Percentiles rank a stretch among this genome's conserved stretches.
Conservation (phyloP, 30 jellyfish, hydroid and myxozoan genomes). For the Aurelia aurita complex sp. Pacific region DNA sequence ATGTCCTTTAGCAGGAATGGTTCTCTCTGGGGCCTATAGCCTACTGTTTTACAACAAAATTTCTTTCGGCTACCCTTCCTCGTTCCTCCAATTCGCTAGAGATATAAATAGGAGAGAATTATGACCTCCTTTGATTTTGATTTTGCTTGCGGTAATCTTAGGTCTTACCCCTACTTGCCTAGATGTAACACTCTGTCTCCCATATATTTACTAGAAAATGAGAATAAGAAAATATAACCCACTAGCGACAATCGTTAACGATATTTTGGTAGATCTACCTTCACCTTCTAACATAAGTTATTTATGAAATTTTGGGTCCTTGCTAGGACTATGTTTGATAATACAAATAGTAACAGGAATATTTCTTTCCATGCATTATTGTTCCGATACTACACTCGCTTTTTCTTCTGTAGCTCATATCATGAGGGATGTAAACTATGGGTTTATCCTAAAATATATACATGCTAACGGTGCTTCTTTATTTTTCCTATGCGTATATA, state of each 20-base stretch:
- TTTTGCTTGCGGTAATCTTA: constrained; percentile 3
- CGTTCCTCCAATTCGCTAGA: not conserved
- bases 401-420: constrained; percentile 50
- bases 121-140: not conserved
- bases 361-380: constrained; percentile 64
- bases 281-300: constrained; percentile 27
- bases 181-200: not conserved
- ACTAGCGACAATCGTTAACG: constrained; percentile 22
- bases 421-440: constrained; percentile 53
- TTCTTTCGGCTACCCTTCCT: constrained; percentile 42
- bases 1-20: constrained; percentile 14
- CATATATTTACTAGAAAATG: constrained; percentile 7
- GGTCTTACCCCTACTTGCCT: constrained; percentile 31
- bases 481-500: constrained; percentile 40
- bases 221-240: constrained; percentile 63
- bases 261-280: constrained; percentile 46
- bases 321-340: constrained; percentile 18
- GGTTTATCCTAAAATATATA: constrained; percentile 17
- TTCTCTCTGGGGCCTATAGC: constrained; percentile 38
- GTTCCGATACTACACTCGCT: constrained; percentile 22
- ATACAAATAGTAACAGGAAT: constrained; percentile 55
- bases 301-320: constrained; percentile 58
- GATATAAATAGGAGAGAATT: constrained; percentile 41
- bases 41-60: constrained; percentile 31
- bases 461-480: constrained; percentile 75